Evolutionary conservation across 1,140 invertebrate genomes (phyloP), one percentile per base, ranked within the genome.

Genomic region (Thereuonema tuberculata): DNA sequence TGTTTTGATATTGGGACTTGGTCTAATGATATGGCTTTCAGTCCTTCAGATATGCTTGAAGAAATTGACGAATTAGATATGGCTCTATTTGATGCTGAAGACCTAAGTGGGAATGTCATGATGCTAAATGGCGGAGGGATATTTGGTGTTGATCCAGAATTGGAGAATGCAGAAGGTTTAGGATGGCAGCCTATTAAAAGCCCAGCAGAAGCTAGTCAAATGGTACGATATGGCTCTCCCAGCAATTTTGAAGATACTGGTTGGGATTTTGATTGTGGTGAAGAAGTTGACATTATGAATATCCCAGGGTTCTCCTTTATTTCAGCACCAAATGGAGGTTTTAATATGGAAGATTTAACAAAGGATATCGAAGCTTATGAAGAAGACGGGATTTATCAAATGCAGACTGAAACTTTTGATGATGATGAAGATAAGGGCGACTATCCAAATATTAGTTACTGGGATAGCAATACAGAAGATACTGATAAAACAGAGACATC

Each of bases 1-100:
- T 9, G 48, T 5, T 54, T 67, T 58, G 87, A 89, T 71, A 90
- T 93, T 58, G 88, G 88, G n/a, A 91, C 84, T 0, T 93, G 88
- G 89, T 86, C 84, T 0, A 93, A 91, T 71, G 87, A 91, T 21
- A 89, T 92, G 87, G 84, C 85, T 0, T 55, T 70, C 65, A 24
- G 68, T 75, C 67, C 23, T 49, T 23, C 1, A n/a, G 48, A 53
- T 3, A n/a, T 52, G 2, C 25, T 56, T 15, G 56, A 29, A 15
- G 61, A 58, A 37, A 62, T 62, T 60, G 48, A 52, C 2, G 62
- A 63, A 25, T 59, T 53, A 31, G 57, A 62, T 46, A 66, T 63
- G 12, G 50, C 62, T 43, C 65, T 67, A 12, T 67, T 64, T 62
- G 69, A 73, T 59, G 67, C 31, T 17, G 31, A 5, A 5, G 17